A percentile compares a stretch with the other conserved stretches of the same genome.
Conservation (phyloP, 2,888 invertebrate genomes). For the Andrena chrysosceles region DNA sequence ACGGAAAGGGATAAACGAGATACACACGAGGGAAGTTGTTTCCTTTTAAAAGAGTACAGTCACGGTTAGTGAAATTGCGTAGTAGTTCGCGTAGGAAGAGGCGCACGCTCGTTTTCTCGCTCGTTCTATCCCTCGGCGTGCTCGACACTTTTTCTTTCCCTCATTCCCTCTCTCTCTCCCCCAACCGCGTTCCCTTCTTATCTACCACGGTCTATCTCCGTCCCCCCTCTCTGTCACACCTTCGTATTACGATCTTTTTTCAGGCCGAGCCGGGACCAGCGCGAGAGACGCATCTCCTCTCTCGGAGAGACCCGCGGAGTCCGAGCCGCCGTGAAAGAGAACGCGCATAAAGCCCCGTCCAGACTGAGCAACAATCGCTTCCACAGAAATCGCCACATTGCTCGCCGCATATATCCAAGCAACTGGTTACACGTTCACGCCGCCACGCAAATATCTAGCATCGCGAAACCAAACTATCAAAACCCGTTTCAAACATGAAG, state of each 20-base stretch:
- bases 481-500: too few relatives aligned
- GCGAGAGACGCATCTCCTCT: constrained; percentile 22
- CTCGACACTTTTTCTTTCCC: constrained; percentile 46
- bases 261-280: not conserved
- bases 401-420: too few relatives aligned
- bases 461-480: too few relatives aligned
- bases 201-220: not conserved
- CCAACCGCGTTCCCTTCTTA: not conserved
- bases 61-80: constrained; percentile 49
- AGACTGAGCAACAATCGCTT: too few relatives aligned
- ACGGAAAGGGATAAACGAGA: not conserved
- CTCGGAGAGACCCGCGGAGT: constrained; percentile 13
- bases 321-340: constrained; percentile 4
- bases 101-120: constrained; percentile 33
- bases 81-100: constrained; percentile 48
- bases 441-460: too few relatives aligned
- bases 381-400: too few relatives aligned
- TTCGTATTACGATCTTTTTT: not conserved
- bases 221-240: constrained; percentile 15
- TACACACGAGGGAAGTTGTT: constrained; percentile 14
- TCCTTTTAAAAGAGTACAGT: constrained; percentile 17
- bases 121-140: constrained; percentile 36
- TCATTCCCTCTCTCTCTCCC: constrained; percentile 21
- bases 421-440: too few relatives aligned
- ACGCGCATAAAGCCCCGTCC: not conserved